These are phyloP conservation scores for Polypedilum pembai DNA, from an alignment of 1,140 invertebrate genomes.

Conservation along the genomic window DNA sequence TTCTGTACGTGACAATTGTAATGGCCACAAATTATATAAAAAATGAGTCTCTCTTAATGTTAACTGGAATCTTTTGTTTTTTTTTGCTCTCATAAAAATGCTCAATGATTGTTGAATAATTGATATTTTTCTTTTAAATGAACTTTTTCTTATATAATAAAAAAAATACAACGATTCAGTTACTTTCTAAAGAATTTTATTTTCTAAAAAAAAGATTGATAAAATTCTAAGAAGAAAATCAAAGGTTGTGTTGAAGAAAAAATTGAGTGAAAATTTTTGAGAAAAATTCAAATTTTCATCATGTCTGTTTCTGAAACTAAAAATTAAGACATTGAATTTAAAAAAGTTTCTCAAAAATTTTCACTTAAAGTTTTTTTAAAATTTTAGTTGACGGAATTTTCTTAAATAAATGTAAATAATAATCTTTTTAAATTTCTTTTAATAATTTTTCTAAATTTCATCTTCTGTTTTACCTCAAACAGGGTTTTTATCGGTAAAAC, in stretches of 20 bases:
- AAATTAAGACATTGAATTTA: too few species aligned
- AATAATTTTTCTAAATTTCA: too few species aligned
- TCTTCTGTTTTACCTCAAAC: too few species aligned
- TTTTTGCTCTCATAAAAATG: neutral
- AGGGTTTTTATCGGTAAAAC: too few species aligned
- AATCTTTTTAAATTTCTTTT: too few species aligned
- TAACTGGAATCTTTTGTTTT: neutral
- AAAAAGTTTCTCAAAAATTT: too few species aligned
- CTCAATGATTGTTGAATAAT: conserved; percentile 9
- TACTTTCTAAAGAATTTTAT: neutral
- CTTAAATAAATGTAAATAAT: too few species aligned
- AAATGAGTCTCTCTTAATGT: neutral
- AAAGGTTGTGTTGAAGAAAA: neutral
- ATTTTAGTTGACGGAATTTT: too few species aligned
- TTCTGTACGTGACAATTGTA: neutral
- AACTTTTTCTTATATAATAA: neutral
- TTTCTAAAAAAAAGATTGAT: neutral
- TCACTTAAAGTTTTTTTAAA: too few species aligned
- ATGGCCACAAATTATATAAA: neutral
- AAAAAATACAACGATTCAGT: neutral
- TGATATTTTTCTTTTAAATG: neutral
- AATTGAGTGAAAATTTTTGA: neutral
- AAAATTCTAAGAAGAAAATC: too few species aligned
- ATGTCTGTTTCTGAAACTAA: too few species aligned
- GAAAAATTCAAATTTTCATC: too few species aligned